A percentile compares a stretch with the other conserved stretches of the same genome.
Evolutionary conservation across 2,113 vertebrate species (phyloP).

Genomic region (Cichladusa arquata): DNA sequence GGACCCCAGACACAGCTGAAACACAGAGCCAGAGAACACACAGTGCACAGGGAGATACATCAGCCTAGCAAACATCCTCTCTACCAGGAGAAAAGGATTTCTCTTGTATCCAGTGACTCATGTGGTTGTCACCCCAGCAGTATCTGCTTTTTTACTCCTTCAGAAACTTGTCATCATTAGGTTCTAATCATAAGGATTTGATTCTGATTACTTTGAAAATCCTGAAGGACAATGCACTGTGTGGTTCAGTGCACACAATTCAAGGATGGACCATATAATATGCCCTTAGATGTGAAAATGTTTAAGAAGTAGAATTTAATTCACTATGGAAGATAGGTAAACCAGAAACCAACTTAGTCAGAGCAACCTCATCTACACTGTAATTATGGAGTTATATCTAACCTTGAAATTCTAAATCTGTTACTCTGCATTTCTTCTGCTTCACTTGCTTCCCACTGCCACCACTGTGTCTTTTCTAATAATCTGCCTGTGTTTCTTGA

Average conservation of each 20-base stretch:
- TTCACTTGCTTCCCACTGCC: not conserved
- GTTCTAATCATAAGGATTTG: not conserved
- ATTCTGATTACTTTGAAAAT: not conserved
- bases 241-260: not conserved
- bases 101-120: not conserved
- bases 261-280: not conserved
- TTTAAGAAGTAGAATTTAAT: conserved; percentile 28
- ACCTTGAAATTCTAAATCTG: not conserved
- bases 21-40: not conserved
- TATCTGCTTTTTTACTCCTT: not conserved
- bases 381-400: not conserved
- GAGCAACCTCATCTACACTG: not conserved
- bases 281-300: not conserved
- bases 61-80: not conserved
- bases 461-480: not conserved
- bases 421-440: not conserved
- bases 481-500: not conserved
- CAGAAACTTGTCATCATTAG: not conserved
- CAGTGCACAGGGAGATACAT: not conserved
- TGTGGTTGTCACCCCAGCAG: not conserved
- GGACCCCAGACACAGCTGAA: not conserved
- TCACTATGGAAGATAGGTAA: not conserved
- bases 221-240: not conserved
- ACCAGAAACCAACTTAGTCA: not conserved
- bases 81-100: not conserved